phyloP scores from a whole-genome alignment of 1,140 invertebrate species.

The Proctacanthus coquilletti region DNA sequence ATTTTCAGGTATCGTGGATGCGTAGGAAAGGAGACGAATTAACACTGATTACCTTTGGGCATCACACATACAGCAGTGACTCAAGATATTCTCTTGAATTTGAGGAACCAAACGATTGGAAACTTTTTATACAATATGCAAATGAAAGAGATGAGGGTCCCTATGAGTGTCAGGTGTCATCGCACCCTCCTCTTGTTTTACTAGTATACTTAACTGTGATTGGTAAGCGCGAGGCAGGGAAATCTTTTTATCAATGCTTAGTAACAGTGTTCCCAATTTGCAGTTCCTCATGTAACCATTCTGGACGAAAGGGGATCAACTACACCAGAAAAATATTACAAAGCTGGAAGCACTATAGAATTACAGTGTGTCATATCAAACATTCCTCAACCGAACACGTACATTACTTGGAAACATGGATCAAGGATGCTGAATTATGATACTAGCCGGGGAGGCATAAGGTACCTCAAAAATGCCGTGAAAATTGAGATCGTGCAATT shows the following conservation, averaged over 20 bases:
- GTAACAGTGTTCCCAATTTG: slow-evolving; percentile 17
- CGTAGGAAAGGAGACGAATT: slow-evolving; percentile 53
- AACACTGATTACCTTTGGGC: slow-evolving; percentile 57
- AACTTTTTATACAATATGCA: slow-evolving; percentile 52
- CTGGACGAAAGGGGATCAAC: slow-evolving; percentile 61
- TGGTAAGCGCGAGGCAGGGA: too few relatives aligned
- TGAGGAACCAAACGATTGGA: slow-evolving; percentile 64
- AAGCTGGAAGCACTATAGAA: slow-evolving; percentile 73
- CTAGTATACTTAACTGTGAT: slow-evolving; percentile 56
- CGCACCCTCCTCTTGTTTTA: slow-evolving; percentile 56
- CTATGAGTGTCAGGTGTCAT: slow-evolving; percentile 67
- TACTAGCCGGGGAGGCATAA: slow-evolving; percentile 66
- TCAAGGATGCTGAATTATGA: slow-evolving; percentile 67
- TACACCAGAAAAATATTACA: slow-evolving; percentile 73
- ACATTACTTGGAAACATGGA: slow-evolving; percentile 68
- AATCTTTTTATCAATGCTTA: too few relatives aligned
- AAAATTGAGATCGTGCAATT: too few relatives aligned
- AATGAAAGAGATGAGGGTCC: slow-evolving; percentile 56
- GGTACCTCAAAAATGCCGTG: too few relatives aligned
- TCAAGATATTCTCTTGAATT: slow-evolving; percentile 55
- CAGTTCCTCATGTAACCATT: slow-evolving; percentile 72
- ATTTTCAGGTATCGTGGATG: slow-evolving; percentile 62
- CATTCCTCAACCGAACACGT: slow-evolving; percentile 58
- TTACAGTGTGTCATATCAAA: slow-evolving; percentile 69
- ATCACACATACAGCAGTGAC: slow-evolving; percentile 66